Percentiles rank a stretch among this genome's conserved stretches.
phyloP scores from a whole-genome alignment of 2,888 invertebrate genomes.

The Ormyrus rosae region DNA sequence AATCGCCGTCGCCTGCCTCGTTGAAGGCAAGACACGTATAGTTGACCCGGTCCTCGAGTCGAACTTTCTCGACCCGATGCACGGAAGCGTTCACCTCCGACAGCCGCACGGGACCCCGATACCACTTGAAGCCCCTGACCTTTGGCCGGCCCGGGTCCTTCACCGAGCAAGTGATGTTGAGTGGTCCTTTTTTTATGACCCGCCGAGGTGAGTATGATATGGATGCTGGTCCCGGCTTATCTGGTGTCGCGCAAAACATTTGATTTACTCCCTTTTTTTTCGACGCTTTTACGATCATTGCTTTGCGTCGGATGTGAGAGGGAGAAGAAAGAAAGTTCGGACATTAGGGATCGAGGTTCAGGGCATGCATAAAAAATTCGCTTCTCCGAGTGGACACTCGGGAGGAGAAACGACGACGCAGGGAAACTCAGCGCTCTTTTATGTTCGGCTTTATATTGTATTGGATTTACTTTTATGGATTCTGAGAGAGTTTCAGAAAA shows the following conservation, averaged over 20 bases:
- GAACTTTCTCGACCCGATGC: constrained; percentile 89
- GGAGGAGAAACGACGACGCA: too few species aligned
- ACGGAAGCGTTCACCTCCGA: constrained; percentile 86
- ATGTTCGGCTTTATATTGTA: too few species aligned
- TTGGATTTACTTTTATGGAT: too few species aligned
- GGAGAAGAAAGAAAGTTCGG: not conserved
- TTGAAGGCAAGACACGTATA: constrained; percentile 93
- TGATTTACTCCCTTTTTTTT: not conserved
- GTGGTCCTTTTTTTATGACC: constrained; percentile 88
- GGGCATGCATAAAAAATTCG: too few species aligned
- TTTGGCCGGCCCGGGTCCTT: constrained; percentile 90
- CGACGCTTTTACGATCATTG: constrained; percentile 42
- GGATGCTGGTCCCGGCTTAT: constrained; percentile 90
- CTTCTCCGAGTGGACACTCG: too few species aligned
- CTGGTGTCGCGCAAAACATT: constrained; percentile 73
- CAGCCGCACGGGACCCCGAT: constrained; percentile 85
- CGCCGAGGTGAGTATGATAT: constrained; percentile 85
- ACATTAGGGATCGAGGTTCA: too few species aligned
- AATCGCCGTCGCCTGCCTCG: constrained; percentile 87
- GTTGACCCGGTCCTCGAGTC: constrained; percentile 90
- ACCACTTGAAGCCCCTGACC: constrained; percentile 86
- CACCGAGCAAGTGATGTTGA: constrained; percentile 90
- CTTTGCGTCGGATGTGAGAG: not conserved
- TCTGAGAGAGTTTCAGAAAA: too few species aligned
- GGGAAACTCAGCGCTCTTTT: too few species aligned